These are phyloP conservation scores for Aculops lycopersici DNA, from an alignment of 1,140 invertebrate genomes.

Conservation along the genomic window DNA sequence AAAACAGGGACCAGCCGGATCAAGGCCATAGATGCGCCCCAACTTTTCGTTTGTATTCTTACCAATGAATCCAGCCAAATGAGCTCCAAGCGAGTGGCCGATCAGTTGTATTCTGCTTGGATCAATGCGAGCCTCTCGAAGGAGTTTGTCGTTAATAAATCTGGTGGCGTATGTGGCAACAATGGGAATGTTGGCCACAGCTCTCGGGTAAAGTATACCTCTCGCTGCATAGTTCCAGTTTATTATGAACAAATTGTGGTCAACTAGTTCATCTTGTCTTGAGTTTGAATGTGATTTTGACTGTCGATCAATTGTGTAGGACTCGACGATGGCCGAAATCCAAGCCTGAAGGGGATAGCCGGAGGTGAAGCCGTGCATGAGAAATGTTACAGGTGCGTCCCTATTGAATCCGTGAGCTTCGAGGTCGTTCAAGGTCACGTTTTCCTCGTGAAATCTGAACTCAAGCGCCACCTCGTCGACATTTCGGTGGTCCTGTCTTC, in stretches of 20 bases:
- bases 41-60: constrained; percentile 11
- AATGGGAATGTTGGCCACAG: constrained; percentile 27
- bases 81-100: constrained; percentile 19
- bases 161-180: constrained; percentile 26
- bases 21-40: constrained; percentile 28
- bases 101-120: constrained; percentile 11
- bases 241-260: neutral
- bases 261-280: neutral
- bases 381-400: neutral
- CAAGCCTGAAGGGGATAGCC: neutral
- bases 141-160: constrained; percentile 15
- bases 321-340: neutral
- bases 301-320: neutral
- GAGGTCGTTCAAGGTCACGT: neutral
- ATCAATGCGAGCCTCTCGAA: constrained; percentile 1
- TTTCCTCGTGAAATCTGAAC: neutral
- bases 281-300: neutral
- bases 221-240: constrained; percentile 14
- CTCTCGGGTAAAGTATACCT: constrained; percentile 21
- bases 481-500: too few relatives aligned
- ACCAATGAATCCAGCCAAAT: constrained; percentile 17
- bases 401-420: neutral
- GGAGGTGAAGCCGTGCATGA: neutral
- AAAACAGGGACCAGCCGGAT: constrained; percentile 50
- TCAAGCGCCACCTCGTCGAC: too few relatives aligned